phyloP scores from a whole-genome alignment of 2,888 invertebrate genomes.

The Epirrhoe alternata region DNA sequence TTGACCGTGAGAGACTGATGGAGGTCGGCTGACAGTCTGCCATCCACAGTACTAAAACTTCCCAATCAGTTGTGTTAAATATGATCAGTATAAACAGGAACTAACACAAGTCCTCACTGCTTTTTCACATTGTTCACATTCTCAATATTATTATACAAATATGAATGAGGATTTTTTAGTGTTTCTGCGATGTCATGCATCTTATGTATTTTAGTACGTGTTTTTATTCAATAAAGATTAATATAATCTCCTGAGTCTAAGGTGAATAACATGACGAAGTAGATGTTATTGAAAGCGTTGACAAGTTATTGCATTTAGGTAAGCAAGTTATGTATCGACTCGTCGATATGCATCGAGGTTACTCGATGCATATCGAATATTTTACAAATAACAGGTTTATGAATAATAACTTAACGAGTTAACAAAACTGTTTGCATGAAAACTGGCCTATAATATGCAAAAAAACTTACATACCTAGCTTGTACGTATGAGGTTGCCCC shows the following conservation, averaged over 20 bases:
- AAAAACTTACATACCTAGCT: not conserved
- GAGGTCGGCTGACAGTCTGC: slow-evolving; percentile 64
- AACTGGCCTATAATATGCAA: not conserved
- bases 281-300: slow-evolving; percentile 35
- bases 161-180: too few species aligned
- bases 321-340: slow-evolving; percentile 35
- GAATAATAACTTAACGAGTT: slow-evolving; percentile 7
- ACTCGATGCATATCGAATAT: slow-evolving; percentile 31
- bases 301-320: slow-evolving; percentile 35
- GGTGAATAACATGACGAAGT: slow-evolving; percentile 36
- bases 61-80: not conserved
- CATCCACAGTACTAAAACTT: slow-evolving; percentile 34
- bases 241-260: slow-evolving; percentile 2
- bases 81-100: not conserved
- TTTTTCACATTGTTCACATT: not conserved
- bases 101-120: not conserved
- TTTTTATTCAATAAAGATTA: too few species aligned
- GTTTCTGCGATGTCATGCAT: too few species aligned
- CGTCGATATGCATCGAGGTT: too few species aligned
- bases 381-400: slow-evolving; percentile 25
- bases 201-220: too few species aligned
- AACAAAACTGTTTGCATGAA: slow-evolving; percentile 10
- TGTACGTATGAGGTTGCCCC: slow-evolving; percentile 15
- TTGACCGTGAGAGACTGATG: slow-evolving; percentile 68
- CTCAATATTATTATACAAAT: too few species aligned